Evolutionary conservation across 2,888 invertebrate genomes (phyloP).

Genomic region (Crepidodera aurea): DNA sequence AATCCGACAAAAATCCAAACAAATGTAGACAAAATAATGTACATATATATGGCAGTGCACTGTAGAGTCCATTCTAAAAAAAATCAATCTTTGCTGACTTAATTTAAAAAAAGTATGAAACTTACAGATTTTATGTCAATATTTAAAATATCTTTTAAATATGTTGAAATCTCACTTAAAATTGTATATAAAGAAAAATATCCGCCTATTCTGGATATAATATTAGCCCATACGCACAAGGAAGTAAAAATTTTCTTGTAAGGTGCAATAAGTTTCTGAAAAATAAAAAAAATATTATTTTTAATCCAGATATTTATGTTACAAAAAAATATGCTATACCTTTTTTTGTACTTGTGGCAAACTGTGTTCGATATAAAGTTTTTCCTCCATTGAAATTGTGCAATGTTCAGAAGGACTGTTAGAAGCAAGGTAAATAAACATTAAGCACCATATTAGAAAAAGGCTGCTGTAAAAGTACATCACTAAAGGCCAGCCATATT

Average conservation of each 20-base stretch:
- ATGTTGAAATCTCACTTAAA: conserved; percentile 80
- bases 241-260: conserved; percentile 78
- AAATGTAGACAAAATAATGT: too few relatives aligned
- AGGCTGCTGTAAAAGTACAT: conserved; percentile 67
- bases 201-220: too few relatives aligned
- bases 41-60: too few relatives aligned
- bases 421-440: neutral
- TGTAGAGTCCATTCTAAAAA: too few relatives aligned
- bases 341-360: neutral
- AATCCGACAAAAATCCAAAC: too few relatives aligned
- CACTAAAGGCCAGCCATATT: conserved; percentile 78
- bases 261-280: conserved; percentile 65
- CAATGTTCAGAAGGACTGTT: conserved; percentile 62
- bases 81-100: neutral
- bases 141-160: conserved; percentile 74
- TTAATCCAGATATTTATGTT: too few relatives aligned
- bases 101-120: neutral
- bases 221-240: conserved; percentile 69
- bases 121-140: conserved; percentile 68
- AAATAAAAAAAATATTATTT: too few relatives aligned
- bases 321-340: too few relatives aligned
- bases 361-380: conserved; percentile 67
- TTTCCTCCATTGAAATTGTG: conserved; percentile 70
- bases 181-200: too few relatives aligned
- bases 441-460: neutral